Conservation (phyloP, 2,888 invertebrate genomes). For the Hydroisotoma schaefferi region DNA sequence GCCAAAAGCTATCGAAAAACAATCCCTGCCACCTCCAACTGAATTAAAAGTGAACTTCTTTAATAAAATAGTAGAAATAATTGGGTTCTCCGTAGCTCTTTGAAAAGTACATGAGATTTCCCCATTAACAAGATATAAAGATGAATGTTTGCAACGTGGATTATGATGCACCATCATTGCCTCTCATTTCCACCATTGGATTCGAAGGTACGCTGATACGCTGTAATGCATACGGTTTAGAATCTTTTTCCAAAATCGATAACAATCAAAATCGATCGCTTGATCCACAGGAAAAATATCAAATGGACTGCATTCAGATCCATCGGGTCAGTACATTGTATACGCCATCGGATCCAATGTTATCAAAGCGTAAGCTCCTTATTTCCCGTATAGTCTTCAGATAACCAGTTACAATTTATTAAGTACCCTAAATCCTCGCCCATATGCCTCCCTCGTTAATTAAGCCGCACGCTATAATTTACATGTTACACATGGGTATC, state of each 20-base stretch:
- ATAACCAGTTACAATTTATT: too few relatives aligned
- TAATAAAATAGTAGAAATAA: too few relatives aligned
- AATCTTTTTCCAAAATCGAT: neutral
- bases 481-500: too few relatives aligned
- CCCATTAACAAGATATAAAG: too few relatives aligned
- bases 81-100: too few relatives aligned
- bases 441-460: neutral
- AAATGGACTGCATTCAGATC: slow-evolving; percentile 40
- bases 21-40: too few relatives aligned
- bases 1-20: too few relatives aligned
- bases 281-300: slow-evolving; percentile 41
- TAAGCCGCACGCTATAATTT: too few relatives aligned
- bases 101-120: too few relatives aligned
- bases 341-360: slow-evolving; percentile 49
- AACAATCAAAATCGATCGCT: neutral
- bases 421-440: neutral
- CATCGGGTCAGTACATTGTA: slow-evolving; percentile 38
- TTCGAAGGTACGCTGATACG: slow-evolving; percentile 40
- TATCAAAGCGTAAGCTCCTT: slow-evolving; percentile 42
- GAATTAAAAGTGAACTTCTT: too few relatives aligned
- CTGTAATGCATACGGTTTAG: neutral
- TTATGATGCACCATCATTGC: slow-evolving; percentile 35
- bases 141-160: slow-evolving; percentile 32
- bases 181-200: slow-evolving; percentile 47
- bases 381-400: too few relatives aligned